Evolutionary conservation across 2,888 invertebrate genomes (phyloP).

Genomic region (Caenorhabditis virilis): DNA sequence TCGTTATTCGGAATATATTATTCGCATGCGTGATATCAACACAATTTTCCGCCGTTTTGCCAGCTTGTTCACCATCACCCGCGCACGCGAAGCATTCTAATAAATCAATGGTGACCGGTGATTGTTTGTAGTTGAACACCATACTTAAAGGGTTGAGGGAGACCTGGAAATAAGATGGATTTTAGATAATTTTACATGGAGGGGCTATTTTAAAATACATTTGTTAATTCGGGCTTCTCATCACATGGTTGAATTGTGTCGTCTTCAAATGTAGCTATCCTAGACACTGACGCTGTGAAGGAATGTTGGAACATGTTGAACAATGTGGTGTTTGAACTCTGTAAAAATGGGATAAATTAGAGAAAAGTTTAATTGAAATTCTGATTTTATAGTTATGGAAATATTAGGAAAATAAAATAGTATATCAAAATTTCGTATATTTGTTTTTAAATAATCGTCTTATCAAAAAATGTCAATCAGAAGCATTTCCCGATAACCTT

Average conservation of each 20-base stretch:
- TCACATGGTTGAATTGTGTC: slow-evolving; percentile 22
- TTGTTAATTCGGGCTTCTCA: slow-evolving; percentile 19
- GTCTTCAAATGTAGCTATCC: slow-evolving; percentile 28
- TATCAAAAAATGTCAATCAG: too few species aligned
- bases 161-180: too few species aligned
- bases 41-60: slow-evolving; percentile 22
- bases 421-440: background rate
- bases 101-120: slow-evolving; percentile 48
- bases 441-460: too few species aligned
- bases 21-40: slow-evolving; percentile 36
- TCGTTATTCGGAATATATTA: slow-evolving; percentile 30
- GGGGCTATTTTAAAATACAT: too few species aligned
- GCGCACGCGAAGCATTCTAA: slow-evolving; percentile 36
- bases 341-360: slow-evolving; percentile 7
- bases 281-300: slow-evolving; percentile 32
- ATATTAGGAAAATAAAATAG: background rate
- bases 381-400: too few species aligned
- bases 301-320: slow-evolving; percentile 45
- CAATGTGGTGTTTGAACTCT: slow-evolving; percentile 30
- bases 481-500: too few species aligned
- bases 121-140: slow-evolving; percentile 49
- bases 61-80: too few species aligned
- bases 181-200: too few species aligned
- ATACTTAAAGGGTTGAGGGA: slow-evolving; percentile 52
- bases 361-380: too few species aligned